Conservation (phyloP, 2,888 invertebrate species). For the Schizaphis graminum region DNA sequence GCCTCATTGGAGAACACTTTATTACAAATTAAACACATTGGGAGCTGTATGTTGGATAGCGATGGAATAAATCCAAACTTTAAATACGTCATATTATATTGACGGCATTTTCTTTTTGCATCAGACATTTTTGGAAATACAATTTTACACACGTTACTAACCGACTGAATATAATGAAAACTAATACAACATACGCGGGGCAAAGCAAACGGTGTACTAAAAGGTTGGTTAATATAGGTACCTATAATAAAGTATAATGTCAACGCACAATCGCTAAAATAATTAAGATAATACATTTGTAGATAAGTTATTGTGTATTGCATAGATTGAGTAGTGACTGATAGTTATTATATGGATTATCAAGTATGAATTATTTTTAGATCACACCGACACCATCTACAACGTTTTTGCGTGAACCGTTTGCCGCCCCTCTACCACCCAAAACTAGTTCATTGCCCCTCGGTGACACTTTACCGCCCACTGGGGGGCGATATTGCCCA, state of each 20-base stretch:
- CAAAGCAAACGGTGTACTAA: conserved; percentile 41
- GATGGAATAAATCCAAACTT: no score
- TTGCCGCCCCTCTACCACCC: conserved; percentile 34
- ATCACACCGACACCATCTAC: conserved; percentile 32
- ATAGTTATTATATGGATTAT: conserved; percentile 45
- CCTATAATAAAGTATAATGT: conserved; percentile 38
- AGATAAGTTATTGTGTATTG: conserved; percentile 49
- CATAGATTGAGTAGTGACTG: conserved; percentile 11
- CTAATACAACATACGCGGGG: conserved; percentile 4
- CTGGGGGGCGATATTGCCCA: neutral
- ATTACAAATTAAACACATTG: no score
- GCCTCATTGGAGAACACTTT: no score
- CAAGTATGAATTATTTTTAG: conserved; percentile 49
- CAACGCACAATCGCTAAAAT: conserved; percentile 48
- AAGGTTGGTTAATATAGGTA: conserved; percentile 35
- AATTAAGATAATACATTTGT: conserved; percentile 45
- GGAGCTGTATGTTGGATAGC: no score
- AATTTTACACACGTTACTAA: conserved; percentile 39
- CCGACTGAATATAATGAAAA: conserved; percentile 37
- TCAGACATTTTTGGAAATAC: conserved; percentile 32
- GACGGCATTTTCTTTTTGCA: neutral
- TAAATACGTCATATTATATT: no score
- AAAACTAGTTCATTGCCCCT: conserved; percentile 24
- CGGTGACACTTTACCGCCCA: neutral
- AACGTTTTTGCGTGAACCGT: neutral